Evolutionary conservation across 1,140 invertebrate species (phyloP).

Genomic region (Euura saliciscinereae): DNA sequence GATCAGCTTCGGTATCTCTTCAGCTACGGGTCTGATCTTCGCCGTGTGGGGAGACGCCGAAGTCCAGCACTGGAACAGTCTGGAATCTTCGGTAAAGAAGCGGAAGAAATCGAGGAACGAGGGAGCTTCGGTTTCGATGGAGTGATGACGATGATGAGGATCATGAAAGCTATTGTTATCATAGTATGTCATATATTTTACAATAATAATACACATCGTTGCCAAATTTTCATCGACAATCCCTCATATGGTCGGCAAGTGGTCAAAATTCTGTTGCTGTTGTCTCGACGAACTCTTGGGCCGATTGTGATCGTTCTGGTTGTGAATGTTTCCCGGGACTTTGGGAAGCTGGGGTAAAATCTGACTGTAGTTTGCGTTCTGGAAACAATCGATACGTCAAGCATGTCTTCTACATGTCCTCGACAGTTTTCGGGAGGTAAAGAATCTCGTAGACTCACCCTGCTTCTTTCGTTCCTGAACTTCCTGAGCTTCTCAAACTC

Average conservation of each 20-base stretch:
- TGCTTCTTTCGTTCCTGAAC: constrained; percentile 63
- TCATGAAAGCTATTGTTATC: no score
- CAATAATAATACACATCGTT: no score
- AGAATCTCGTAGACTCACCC: constrained; percentile 51
- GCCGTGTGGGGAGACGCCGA: no score
- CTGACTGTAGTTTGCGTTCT: constrained; percentile 63
- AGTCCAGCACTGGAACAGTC: no score
- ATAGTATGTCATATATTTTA: no score
- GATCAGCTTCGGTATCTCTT: no score
- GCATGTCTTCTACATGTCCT: neutral
- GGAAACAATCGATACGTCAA: constrained; percentile 29
- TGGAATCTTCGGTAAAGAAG: no score
- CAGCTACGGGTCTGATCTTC: no score
- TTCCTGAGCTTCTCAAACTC: constrained; percentile 71
- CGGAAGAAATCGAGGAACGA: no score
- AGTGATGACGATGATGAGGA: no score
- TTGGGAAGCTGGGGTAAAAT: constrained; percentile 70
- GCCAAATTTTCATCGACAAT: no score
- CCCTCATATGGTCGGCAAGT: constrained; percentile 73
- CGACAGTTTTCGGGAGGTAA: neutral
- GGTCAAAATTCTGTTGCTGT: constrained; percentile 66
- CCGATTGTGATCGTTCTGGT: constrained; percentile 28
- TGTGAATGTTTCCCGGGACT: constrained; percentile 42
- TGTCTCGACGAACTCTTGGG: constrained; percentile 57
- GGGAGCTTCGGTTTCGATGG: no score